Base-by-base conservation (phyloP, 2,888 invertebrate genomes). In the Antheraea assamensis region DNA sequence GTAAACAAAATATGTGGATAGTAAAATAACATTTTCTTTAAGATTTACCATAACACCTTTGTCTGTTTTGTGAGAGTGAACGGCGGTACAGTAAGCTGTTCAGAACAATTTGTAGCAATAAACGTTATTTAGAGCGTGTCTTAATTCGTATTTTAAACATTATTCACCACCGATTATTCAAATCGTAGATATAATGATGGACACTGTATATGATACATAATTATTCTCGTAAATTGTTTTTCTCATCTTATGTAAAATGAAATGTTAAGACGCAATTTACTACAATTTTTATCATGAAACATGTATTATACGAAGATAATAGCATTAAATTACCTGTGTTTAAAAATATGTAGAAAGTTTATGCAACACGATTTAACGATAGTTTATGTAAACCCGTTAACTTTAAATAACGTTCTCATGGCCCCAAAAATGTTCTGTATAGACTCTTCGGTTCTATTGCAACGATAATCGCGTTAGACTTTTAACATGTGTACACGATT, bases 71-170 rank as follows among this genome's bases (percentile, higher is more conserved):
- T 49, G 64, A 76, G 77, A 76, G 74, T 75, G 72, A 74, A 71
- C 42, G 74, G 73, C 75, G 77, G 81, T 82, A 85, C 82, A 80
- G 80, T 84, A 84, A 85, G 84, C 81, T 80, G 85, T 86, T 82
- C 80, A 84, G 82, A 84, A 84, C 83, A 85, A 86, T 88, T 87
- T 86, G 85, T 85, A 82, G 83, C 80, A 86, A 86, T 85, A 84
- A 83, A 84, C 78, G 79, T 72, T 85, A 85, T 87, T 81, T 86
- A 83, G 90, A 89, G 86, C 89, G 88, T 88, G 82, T 84, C 87
- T 85, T 85, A 80, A 84, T 83, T 81, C 82, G 78, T 82, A 83
- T 84, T 85, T 83, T 80, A 84, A 84, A 83, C 82, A 82, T 84
- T 82, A 82, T 83, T 82, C 74, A 83, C 83, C 84, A 85, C 85